Evolutionary conservation across 2,113 vertebrate species (phyloP).

Genomic region (Cyanocitta stelleri): DNA sequence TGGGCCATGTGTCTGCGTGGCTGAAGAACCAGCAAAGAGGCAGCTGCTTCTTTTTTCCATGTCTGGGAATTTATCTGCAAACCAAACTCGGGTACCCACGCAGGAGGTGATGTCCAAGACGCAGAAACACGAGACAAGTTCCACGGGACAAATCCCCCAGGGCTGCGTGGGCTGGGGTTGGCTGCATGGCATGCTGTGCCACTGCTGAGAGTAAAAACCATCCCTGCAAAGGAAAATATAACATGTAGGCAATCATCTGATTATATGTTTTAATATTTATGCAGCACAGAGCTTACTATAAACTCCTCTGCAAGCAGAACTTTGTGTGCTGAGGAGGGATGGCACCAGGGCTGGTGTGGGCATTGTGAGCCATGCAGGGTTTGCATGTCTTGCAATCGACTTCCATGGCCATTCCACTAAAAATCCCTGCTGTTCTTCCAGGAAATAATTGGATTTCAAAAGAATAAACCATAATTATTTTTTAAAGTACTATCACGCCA

Average conservation of each 20-base stretch:
- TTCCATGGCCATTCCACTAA: neutral
- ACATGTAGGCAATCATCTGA: neutral
- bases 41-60: neutral
- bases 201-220: neutral
- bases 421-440: neutral
- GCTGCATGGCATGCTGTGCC: neutral
- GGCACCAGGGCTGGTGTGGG: neutral
- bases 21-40: neutral
- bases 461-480: neutral
- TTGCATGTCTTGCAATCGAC: neutral
- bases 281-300: neutral
- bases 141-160: neutral
- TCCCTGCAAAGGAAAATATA: neutral
- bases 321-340: neutral
- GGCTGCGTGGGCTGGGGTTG: neutral
- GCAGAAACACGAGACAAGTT: rapidly evolving
- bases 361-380: rapidly evolving
- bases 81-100: rapidly evolving
- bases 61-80: neutral
- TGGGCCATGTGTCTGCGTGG: neutral
- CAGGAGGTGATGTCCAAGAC: neutral
- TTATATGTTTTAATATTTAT: neutral
- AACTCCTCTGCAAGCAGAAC: neutral
- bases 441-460: neutral
- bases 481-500: neutral